Conservation (phyloP, 1,140 invertebrate species). For the Saccostrea echinata region DNA sequence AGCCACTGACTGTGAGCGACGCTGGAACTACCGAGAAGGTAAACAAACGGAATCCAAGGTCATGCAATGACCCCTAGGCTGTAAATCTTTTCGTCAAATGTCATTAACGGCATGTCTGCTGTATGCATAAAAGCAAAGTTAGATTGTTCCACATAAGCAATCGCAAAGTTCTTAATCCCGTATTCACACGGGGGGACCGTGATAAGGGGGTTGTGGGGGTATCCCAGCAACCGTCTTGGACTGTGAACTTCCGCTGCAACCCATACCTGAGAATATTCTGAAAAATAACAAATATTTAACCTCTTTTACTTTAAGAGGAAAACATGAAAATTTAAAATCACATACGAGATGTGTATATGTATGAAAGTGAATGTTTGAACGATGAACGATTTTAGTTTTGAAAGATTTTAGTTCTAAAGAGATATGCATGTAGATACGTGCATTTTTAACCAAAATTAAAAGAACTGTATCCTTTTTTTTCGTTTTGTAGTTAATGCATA, state of each 20-base stretch:
- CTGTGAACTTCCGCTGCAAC: slow-evolving; percentile 20
- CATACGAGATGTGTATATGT: no score
- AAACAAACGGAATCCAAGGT: slow-evolving; percentile 44
- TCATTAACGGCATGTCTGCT: slow-evolving; percentile 28
- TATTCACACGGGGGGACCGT: slow-evolving; percentile 47
- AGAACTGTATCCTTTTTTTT: no score
- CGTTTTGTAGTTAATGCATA: no score
- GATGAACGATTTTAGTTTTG: no score
- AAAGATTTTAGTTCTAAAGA: no score
- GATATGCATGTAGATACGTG: no score
- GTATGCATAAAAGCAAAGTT: slow-evolving; percentile 29
- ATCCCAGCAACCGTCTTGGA: neutral
- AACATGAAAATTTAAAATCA: no score
- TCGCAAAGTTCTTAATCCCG: slow-evolving; percentile 45
- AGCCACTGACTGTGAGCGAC: slow-evolving; percentile 45
- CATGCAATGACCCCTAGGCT: slow-evolving; percentile 38
- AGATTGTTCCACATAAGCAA: slow-evolving; percentile 45
- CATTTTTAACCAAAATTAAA: no score
- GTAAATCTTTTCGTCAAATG: slow-evolving; percentile 41
- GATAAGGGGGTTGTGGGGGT: slow-evolving; percentile 44
- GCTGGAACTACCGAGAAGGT: slow-evolving; percentile 49
- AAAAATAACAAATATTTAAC: neutral
- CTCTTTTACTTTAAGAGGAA: no score
- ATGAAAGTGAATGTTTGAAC: no score
- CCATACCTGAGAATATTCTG: neutral